Base-by-base conservation (phyloP, 2,888 invertebrate species). In the Mesochorus sp. region DNA sequence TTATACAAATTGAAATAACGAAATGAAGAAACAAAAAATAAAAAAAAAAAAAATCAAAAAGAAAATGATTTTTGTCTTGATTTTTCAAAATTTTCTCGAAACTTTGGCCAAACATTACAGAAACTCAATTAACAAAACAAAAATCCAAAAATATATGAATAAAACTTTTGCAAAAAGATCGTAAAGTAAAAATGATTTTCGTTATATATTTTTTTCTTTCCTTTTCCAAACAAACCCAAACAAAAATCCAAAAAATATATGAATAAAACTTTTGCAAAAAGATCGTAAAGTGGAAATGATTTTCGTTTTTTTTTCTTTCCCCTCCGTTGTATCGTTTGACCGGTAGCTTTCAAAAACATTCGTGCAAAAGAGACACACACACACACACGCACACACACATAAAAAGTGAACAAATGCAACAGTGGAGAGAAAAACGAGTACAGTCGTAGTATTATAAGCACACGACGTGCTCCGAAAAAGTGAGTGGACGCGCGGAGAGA, bases 401-500 rank as follows among this genome's bases (percentile, higher is more conserved):
- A n/a, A n/a, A n/a, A n/a, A n/a, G n/a, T 59, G 49, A 62, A 31
- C 24, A 21, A 55, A 53, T 53, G 34, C 39, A 26, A 75, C 67
- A 39, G 12, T 39, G 51, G n/a, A n/a, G 44, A 21, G 26, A 21
- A 42, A 42, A 51, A 28, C 64, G 34, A 68, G 67, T 8, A 42
- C 42, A 19, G 31, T 55, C n/a, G 53, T 26, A 66, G 39, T n/a
- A n/a, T n/a, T n/a, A n/a, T 53, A 21, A 47, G 55, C 21, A 28
- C 21, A 37, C 47, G 53, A 62, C 37, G 68, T 55, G 44, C 26
- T 28, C 31, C 68, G 68, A 68, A 66, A 51, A 64, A 67, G 37
- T 53, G 49, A 66, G 66, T 34, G 67, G 76, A 71, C 59, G 62
- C 47, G 37, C 47, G 67, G 49, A 44, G 24, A 51, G 51, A 24